These are phyloP conservation scores for Gnatocerus cornutus DNA, from an alignment of 2,888 invertebrate species.

Conservation along the genomic window DNA sequence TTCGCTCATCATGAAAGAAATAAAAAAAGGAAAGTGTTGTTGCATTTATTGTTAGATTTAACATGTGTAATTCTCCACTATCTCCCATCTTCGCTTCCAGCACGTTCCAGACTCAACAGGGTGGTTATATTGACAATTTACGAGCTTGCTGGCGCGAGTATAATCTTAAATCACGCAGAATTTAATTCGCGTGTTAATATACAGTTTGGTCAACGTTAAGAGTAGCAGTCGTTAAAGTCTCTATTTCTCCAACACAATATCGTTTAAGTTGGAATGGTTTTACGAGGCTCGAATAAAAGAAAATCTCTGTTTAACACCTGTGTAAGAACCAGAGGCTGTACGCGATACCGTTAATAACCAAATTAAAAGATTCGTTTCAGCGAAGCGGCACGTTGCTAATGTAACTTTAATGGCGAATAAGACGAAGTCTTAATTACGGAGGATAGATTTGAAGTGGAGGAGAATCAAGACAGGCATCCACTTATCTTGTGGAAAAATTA, in stretches of 20 bases:
- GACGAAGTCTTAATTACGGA: constrained; percentile 32
- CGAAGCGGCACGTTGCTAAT: constrained; percentile 26
- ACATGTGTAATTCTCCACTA: not conserved
- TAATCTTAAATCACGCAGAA: constrained; percentile 44
- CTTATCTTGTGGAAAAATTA: not conserved
- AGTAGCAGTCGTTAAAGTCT: constrained; percentile 46
- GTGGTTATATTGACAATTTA: constrained; percentile 45
- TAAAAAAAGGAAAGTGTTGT: too few species aligned
- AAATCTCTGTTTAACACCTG: constrained; percentile 23
- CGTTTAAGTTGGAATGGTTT: constrained; percentile 20
- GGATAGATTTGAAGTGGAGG: constrained; percentile 13
- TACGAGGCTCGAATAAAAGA: constrained; percentile 10
- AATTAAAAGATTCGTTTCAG: constrained; percentile 43
- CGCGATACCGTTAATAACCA: constrained; percentile 37
- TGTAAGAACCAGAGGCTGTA: constrained; percentile 19
- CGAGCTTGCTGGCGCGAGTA: constrained; percentile 32
- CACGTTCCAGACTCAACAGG: constrained; percentile 26
- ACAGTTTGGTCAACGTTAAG: constrained; percentile 40
- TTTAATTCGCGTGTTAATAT: constrained; percentile 46
- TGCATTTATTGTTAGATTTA: too few species aligned
- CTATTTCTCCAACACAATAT: constrained; percentile 23
- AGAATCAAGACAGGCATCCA: not conserved
- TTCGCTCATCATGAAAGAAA: too few species aligned
- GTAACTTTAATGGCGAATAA: constrained; percentile 38
- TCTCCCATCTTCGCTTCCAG: not conserved